Conservation (phyloP, 2,888 invertebrate genomes). For the Diadromus collaris region DNA sequence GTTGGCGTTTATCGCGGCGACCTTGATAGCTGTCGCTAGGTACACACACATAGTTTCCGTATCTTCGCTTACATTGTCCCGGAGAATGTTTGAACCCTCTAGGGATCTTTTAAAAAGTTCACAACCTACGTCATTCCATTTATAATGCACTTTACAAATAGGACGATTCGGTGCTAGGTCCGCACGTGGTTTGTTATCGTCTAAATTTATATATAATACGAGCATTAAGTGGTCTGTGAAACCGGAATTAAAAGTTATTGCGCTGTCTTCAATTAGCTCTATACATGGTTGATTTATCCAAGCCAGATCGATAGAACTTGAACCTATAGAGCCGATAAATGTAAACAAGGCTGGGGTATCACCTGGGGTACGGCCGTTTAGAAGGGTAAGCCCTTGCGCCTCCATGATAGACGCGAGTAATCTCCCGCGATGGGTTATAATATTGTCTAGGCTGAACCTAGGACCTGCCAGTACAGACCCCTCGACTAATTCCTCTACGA, state of each 20-base stretch:
- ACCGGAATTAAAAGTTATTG: neutral
- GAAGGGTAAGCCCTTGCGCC: neutral
- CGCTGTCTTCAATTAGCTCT: neutral
- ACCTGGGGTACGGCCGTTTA: neutral
- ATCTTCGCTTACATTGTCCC: neutral
- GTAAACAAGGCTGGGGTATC: neutral
- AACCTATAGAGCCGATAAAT: neutral
- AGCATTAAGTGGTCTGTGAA: neutral
- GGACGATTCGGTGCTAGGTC: no score
- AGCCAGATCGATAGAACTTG: neutral
- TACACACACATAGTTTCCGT: neutral
- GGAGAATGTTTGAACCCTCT: neutral
- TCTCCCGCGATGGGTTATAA: neutral
- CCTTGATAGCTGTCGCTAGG: slow-evolving; percentile 1
- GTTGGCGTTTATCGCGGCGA: neutral
- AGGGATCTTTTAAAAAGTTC: no score
- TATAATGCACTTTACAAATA: no score
- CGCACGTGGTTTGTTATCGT: no score
- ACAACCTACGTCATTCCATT: no score
- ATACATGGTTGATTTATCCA: neutral
- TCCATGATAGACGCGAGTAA: neutral
- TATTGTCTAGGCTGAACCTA: neutral
- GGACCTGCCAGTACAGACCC: no score
- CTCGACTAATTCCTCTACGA: neutral
- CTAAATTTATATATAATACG: neutral